A percentile compares a stretch with the other conserved stretches of the same genome.
Conservation (phyloP, 2,888 invertebrate genomes). For the Netelia virgata region DNA sequence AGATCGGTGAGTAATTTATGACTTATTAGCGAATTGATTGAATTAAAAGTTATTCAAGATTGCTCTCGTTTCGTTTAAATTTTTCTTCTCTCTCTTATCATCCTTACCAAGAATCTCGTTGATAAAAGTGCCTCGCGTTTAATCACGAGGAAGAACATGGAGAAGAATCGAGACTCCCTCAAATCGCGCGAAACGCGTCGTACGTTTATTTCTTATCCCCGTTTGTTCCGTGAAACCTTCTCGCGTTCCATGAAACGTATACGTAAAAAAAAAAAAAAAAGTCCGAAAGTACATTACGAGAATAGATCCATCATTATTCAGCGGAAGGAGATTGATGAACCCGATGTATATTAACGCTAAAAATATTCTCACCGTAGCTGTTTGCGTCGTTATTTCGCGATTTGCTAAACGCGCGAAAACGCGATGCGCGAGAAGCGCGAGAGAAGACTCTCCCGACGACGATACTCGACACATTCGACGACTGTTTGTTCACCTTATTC, state of each 20-base stretch:
- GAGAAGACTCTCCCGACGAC: neutral
- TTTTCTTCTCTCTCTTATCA: neutral
- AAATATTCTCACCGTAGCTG: conserved; percentile 32
- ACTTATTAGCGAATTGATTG: too few species aligned
- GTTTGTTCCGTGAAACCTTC: neutral
- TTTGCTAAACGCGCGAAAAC: conserved; percentile 7
- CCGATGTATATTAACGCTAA: conserved; percentile 18
- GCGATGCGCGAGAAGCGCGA: neutral
- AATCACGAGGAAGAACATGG: neutral
- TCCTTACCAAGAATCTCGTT: neutral
- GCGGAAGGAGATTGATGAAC: conserved; percentile 54
- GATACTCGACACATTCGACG: neutral
- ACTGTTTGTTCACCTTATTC: conserved; percentile 52
- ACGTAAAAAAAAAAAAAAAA: conserved; percentile 2
- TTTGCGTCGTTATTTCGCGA: conserved; percentile 51
- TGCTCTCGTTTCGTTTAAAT: neutral
- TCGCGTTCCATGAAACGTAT: neutral
- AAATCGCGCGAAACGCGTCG: neutral
- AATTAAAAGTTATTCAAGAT: neutral
- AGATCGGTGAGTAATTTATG: too few species aligned
- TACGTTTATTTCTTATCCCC: neutral
- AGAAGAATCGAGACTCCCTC: neutral
- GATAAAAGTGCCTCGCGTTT: neutral
- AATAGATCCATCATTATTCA: conserved; percentile 37
- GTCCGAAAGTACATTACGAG: neutral